phyloP scores from a whole-genome alignment of 35 echinoderm and acorn worm genomes.

The Ophioderma brevispina region DNA sequence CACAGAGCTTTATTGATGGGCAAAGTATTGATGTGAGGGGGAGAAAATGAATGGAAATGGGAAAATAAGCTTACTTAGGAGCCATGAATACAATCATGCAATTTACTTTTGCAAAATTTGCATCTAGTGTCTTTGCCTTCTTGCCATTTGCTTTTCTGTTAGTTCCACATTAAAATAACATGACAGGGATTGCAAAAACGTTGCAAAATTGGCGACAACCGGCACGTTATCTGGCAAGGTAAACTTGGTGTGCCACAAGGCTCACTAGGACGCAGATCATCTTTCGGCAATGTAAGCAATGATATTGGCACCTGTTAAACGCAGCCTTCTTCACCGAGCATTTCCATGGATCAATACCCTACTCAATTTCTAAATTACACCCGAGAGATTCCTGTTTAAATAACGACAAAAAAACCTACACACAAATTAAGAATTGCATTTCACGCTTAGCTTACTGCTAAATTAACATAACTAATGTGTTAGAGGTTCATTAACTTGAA shows the following conservation, averaged over 20 bases:
- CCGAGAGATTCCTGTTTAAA: slow-evolving; percentile 12
- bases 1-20: not conserved
- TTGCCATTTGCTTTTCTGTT: slow-evolving; percentile 2
- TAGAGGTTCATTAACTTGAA: not conserved
- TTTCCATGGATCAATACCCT: slow-evolving; percentile 13
- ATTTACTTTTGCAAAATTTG: slow-evolving; percentile 2
- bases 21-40: not conserved
- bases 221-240: not conserved
- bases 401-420: not conserved
- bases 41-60: not conserved
- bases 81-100: not conserved
- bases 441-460: not conserved
- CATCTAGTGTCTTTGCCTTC: not conserved
- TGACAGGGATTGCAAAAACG: not conserved
- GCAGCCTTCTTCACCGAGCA: not conserved
- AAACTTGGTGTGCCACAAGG: not conserved
- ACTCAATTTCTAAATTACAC: slow-evolving; percentile 14
- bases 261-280: slow-evolving; percentile 5
- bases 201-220: not conserved
- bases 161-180: not conserved
- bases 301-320: slow-evolving; percentile 9
- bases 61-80: slow-evolving; percentile 11
- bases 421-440: not conserved
- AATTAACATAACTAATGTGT: slow-evolving; percentile 6
- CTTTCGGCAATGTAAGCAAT: slow-evolving; percentile 13